phyloP scores from a whole-genome alignment of 2,113 vertebrate genomes.

The Lophura nycthemera region DNA sequence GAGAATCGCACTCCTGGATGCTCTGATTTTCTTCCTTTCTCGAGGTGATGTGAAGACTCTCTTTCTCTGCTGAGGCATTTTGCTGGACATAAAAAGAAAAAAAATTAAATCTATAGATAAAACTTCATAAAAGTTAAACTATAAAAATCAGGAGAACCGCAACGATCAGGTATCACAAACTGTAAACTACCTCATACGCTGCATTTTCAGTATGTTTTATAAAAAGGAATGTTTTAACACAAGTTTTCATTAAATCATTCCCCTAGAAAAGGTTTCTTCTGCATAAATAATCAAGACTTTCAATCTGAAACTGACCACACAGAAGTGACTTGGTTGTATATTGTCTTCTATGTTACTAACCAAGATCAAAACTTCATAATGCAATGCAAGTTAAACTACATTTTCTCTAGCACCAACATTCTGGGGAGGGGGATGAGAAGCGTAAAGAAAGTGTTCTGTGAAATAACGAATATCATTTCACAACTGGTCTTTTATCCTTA shows the following conservation, averaged over 20 bases:
- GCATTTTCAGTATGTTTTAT: neutral
- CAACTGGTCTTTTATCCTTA: neutral
- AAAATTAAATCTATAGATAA: neutral
- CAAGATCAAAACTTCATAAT: neutral
- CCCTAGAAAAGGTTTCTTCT: neutral
- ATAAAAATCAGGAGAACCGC: neutral
- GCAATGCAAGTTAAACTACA: neutral
- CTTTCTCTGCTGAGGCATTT: constrained; percentile 50
- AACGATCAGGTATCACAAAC: neutral
- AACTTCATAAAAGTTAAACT: neutral
- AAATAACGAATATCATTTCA: neutral
- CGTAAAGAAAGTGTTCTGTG: neutral
- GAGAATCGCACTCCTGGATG: constrained; percentile 65
- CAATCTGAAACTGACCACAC: neutral
- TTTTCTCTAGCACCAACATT: neutral
- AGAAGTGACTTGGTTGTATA: neutral
- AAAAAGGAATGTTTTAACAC: neutral
- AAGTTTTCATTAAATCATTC: neutral
- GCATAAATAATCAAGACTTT: neutral
- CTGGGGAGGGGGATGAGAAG: neutral
- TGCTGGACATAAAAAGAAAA: neutral
- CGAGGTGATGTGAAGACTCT: constrained; percentile 15
- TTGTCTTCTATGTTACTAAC: neutral
- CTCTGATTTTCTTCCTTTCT: constrained; percentile 65
- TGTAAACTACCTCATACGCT: neutral